Conservation (phyloP, 2,797 vertebrate genomes). For the Sebastes taczanowskii region DNA sequence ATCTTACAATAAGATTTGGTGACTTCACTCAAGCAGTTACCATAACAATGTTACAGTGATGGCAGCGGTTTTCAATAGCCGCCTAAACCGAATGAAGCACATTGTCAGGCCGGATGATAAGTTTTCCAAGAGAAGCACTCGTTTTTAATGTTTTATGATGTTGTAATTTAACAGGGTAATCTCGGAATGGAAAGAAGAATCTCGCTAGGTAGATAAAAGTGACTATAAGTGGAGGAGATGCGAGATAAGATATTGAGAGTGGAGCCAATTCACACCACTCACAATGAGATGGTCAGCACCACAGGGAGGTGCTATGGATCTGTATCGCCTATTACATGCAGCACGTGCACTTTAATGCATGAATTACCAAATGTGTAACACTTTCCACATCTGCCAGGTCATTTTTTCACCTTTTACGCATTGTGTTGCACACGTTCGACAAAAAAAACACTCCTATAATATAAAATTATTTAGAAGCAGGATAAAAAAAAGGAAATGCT, state of each 20-base stretch:
- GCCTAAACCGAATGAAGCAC: slow-evolving; percentile 77
- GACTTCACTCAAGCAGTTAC: slow-evolving; percentile 81
- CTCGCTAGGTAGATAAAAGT: slow-evolving; percentile 69
- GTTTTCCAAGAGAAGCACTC: slow-evolving; percentile 65
- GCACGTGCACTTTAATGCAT: slow-evolving; percentile 44
- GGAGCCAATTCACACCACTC: slow-evolving; percentile 60
- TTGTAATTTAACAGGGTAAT: slow-evolving; percentile 70
- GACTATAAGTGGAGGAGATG: slow-evolving; percentile 61
- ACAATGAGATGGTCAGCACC: slow-evolving; percentile 77
- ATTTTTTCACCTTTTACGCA: neutral
- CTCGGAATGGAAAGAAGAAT: slow-evolving; percentile 67
- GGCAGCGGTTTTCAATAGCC: slow-evolving; percentile 77
- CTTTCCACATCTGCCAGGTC: slow-evolving; percentile 27
- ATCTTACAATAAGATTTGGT: slow-evolving; percentile 84
- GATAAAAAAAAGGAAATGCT: neutral
- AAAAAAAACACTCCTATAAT: neutral
- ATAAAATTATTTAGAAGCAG: neutral
- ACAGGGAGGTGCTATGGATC: slow-evolving; percentile 84
- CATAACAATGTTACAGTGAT: slow-evolving; percentile 81
- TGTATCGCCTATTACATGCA: slow-evolving; percentile 66
- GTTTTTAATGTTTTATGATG: slow-evolving; percentile 73
- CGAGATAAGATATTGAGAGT: slow-evolving; percentile 69
- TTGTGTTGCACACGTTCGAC: slow-evolving; percentile 4
- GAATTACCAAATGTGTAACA: slow-evolving; percentile 45
- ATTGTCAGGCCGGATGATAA: slow-evolving; percentile 75